Base-by-base conservation (phyloP, 1,140 invertebrate species). In the Bombus soroeensis region DNA sequence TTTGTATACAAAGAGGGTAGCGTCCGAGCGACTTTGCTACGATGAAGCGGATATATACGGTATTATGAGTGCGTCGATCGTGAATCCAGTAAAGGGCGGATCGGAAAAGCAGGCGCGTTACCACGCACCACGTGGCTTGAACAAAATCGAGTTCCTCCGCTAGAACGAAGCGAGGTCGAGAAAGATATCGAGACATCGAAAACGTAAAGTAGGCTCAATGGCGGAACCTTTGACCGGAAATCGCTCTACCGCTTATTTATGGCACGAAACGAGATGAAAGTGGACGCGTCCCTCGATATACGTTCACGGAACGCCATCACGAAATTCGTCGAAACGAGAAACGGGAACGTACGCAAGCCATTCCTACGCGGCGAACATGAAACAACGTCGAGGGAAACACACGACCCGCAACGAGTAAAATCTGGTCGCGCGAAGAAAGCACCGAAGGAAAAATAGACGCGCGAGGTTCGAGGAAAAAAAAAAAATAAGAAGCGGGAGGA, bases 161-260 rank as follows among this genome's bases (percentile, higher is more conserved):
- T 22, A 22, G 62, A 15, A 22, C 15, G 62, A 32, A 18, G 1
- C 39, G 32, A 28, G 53, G 2, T 25, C n/a, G 39, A 3, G 8
- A n/a, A 5, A 22, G 15, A 53, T 47, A n/a, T 73, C 13, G 71
- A 10, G n/a, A 53, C 6, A 39, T 25, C 1, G 8, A 41, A 74
- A 64, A 68, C 47, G 32, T 28, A 13, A 22, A 78, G 37, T 59
- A 64, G 43, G 71, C 47, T 53, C 57, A 43, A 64, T 73, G 81
- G 73, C 85, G 85, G 68, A 78, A 83, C 34, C 74, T 25, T 77
- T 22, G 66, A 32, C 81, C 85, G 85, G 85, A 87, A 87, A 87
- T 64, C 34, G 81, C 22, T 72, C 39, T 15, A 43, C 34, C 83
- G 59, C 59, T 84, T 79, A 71, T 84, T 71, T 53, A 39, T 34